Evolutionary conservation across 2,113 vertebrate species (phyloP), one percentile per base, ranked within the genome.

Genomic region (Oncorhynchus mykiss): DNA sequence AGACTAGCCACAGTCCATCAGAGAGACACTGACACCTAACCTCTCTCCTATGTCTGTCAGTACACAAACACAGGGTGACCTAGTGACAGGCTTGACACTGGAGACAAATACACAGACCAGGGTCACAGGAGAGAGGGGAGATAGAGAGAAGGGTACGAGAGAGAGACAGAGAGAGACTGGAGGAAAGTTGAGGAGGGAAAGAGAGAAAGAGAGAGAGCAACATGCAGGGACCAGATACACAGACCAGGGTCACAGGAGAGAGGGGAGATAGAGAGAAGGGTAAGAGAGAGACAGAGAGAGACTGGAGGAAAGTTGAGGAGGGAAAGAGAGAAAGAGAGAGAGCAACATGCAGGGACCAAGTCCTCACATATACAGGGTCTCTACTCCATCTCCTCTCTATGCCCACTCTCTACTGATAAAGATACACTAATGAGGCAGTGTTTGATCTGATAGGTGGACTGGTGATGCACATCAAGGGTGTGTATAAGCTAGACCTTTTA

Each of bases 381-480:
- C 34, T 39, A 39, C 7, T 39, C 34, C 11, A 31, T 45, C 39
- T 45, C 39, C 9, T 45, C 39, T 9, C 39, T 4, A 57, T 60
- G 51, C 27, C 31, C 14, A 9, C 45, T 8, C 34, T 39, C 27
- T 45, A 9, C 13, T 73, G 72, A 73, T 70, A 76, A 80, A 70
- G 72, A 72, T 67, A 89, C 75, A 74, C 54, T 84, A 80, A 88
- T 77, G 67, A 83, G 75, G 29, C 57, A 64, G 14, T 34, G 64
- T 78, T 79, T 84, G 84, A 81, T 85, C 79, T 71, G 70, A 70
- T 80, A 84, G 68, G 62, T 73, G 31, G 71, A 77, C 39, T 69
- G 73, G 71, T 25, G 72, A 85, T 82, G 89, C 80, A 89, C 88
- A 81, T 88, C 84, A 80, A 82, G 14, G 12, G 22, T 27, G 25